Evolutionary conservation across 1,140 invertebrate genomes (phyloP).

Genomic region (Drosophila varians): DNA sequence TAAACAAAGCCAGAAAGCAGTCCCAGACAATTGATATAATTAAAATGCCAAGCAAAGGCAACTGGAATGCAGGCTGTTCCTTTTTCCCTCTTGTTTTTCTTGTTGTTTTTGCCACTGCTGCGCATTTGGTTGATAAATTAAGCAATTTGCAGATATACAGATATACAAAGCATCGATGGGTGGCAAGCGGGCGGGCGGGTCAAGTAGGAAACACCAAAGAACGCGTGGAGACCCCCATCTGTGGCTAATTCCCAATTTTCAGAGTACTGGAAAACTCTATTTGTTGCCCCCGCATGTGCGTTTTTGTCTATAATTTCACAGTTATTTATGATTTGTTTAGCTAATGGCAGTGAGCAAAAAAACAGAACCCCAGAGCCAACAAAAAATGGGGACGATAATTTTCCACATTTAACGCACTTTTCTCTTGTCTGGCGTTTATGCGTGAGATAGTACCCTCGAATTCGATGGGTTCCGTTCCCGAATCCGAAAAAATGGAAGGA

Average conservation of each 20-base stretch:
- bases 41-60: constrained; percentile 69
- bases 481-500: constrained; percentile 24
- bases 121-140: constrained; percentile 70
- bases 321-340: constrained; percentile 75
- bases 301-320: constrained; percentile 50
- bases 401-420: constrained; percentile 50
- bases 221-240: constrained; percentile 52
- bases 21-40: constrained; percentile 73
- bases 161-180: background rate
- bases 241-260: constrained; percentile 34
- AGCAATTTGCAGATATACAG: constrained; percentile 48
- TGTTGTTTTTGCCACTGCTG: constrained; percentile 35
- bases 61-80: constrained; percentile 59
- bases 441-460: constrained; percentile 22
- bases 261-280: constrained; percentile 25
- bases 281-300: constrained; percentile 10
- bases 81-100: constrained; percentile 17
- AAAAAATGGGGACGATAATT: constrained; percentile 25
- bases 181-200: background rate
- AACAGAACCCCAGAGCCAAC: background rate
- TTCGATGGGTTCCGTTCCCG: constrained; percentile 25
- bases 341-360: constrained; percentile 13
- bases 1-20: constrained; percentile 58
- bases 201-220: constrained; percentile 1
- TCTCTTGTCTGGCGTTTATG: constrained; percentile 13